A percentile compares a stretch with the other conserved stretches of the same genome.
These are phyloP conservation scores for Philonicus albiceps DNA, from an alignment of 2,888 invertebrate species.

Conservation along the genomic window DNA sequence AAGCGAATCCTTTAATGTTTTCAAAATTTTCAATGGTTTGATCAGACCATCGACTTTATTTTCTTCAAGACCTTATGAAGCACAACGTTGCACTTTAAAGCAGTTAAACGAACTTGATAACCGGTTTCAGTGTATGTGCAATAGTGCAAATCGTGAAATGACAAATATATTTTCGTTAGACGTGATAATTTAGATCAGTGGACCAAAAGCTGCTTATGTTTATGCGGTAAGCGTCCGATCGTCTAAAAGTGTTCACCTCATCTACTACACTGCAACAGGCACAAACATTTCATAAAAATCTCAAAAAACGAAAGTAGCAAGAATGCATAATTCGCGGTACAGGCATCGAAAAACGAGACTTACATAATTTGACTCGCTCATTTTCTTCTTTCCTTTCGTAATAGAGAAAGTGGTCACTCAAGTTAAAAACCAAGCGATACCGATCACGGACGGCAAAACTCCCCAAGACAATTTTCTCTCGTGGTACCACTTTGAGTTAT, in stretches of 20 bases:
- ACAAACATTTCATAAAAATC: not conserved
- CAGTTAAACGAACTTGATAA: slow-evolving; percentile 29
- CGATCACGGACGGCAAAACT: not conserved
- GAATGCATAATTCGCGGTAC: slow-evolving; percentile 11
- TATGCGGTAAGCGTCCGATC: not conserved
- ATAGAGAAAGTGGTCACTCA: slow-evolving; percentile 31
- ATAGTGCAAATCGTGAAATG: slow-evolving; percentile 10
- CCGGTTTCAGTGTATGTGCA: slow-evolving; percentile 22
- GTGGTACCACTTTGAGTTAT: not conserved
- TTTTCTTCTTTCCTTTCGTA: slow-evolving; percentile 10
- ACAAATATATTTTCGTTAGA: slow-evolving; percentile 2
- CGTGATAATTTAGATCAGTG: not conserved
- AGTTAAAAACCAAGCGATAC: not conserved
- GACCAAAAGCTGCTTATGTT: slow-evolving; percentile 7
- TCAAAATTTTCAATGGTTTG: not conserved
- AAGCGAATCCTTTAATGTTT: not conserved
- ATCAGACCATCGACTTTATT: not conserved
- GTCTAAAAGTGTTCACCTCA: not conserved
- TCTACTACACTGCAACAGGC: not conserved
- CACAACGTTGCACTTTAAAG: not conserved
- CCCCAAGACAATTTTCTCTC: not conserved
- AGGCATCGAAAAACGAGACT: not conserved
- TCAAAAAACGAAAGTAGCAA: not conserved
- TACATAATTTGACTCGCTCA: slow-evolving; percentile 2
- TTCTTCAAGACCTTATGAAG: not conserved